Evolutionary conservation across 1,140 invertebrate genomes (phyloP).

Genomic region (Aculops lycopersici): DNA sequence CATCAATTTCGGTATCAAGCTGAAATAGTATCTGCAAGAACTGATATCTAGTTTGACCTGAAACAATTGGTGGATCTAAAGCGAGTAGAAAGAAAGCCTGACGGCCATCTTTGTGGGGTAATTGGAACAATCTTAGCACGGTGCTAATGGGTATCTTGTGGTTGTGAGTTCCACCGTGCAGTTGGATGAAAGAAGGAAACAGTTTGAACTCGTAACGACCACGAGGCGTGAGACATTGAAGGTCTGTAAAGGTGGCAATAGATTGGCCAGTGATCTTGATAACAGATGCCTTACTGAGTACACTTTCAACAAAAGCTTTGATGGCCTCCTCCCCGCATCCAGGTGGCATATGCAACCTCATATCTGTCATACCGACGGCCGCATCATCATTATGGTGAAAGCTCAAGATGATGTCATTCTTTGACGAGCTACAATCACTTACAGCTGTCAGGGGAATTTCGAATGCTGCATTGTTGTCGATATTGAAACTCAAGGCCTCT

Average conservation of each 20-base stretch:
- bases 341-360: conserved; percentile 82
- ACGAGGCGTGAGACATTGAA: conserved; percentile 88
- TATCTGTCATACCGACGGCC: conserved; percentile 75
- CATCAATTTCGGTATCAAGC: conserved; percentile 51
- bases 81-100: conserved; percentile 95
- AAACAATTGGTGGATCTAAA: conserved; percentile 93
- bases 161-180: conserved; percentile 98
- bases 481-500: conserved; percentile 60
- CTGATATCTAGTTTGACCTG: conserved; percentile 80
- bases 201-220: conserved; percentile 99
- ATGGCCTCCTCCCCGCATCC: conserved; percentile 47
- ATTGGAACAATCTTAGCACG: conserved; percentile 60
- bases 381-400: conserved; percentile 98
- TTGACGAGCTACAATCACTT: conserved; percentile 76
- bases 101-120: conserved; percentile 86
- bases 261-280: conserved; percentile 89
- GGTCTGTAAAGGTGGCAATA: conserved; percentile 76
- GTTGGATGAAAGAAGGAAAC: conserved; percentile 80
- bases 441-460: conserved; percentile 86
- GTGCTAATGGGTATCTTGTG: conserved; percentile 96
- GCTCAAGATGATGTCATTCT: conserved; percentile 92
- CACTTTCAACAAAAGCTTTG: conserved; percentile 63
- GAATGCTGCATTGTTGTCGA: conserved; percentile 55
- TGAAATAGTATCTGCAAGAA: conserved; percentile 77
- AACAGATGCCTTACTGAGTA: conserved; percentile 84